A percentile compares a stretch with the other conserved stretches of the same genome.
phyloP scores from a whole-genome alignment of 2,113 vertebrate genomes.

The Tetrax tetrax region DNA sequence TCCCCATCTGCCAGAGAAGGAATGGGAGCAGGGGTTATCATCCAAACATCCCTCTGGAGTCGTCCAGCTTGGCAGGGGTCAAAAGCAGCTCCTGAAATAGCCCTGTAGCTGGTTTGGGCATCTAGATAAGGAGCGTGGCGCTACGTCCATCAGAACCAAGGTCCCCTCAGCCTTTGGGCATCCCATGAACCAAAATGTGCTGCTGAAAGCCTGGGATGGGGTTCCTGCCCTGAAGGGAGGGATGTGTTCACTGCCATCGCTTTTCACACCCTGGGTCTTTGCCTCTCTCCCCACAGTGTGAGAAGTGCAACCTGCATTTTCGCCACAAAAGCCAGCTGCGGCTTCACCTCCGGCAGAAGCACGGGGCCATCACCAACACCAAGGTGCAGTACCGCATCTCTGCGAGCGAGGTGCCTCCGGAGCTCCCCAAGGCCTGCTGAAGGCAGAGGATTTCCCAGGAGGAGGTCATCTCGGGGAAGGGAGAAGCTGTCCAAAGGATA shows the following conservation, averaged over 20 bases:
- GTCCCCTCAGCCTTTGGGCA: neutral
- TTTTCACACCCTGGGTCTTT: neutral
- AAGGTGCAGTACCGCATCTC: slow-evolving; percentile 97
- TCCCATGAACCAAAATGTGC: neutral
- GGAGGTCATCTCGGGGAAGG: neutral
- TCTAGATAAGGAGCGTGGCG: neutral
- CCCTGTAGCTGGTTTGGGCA: neutral
- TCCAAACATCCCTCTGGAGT: neutral
- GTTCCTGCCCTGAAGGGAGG: neutral
- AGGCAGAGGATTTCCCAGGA: slow-evolving; percentile 4
- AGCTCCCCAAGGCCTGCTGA: slow-evolving; percentile 91
- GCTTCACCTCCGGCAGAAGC: slow-evolving; percentile 96
- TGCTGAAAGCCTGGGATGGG: neutral
- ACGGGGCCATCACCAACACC: slow-evolving; percentile 99
- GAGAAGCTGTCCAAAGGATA: slow-evolving; percentile 73
- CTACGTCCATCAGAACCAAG: fast-evolving
- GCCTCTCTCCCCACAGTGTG: slow-evolving; percentile 81
- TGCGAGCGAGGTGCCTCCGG: slow-evolving; percentile 80
- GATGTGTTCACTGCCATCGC: neutral
- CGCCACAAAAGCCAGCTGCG: slow-evolving; percentile 98
- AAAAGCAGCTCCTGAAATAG: neutral
- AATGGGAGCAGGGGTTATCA: neutral
- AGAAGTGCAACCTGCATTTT: slow-evolving; percentile 99
- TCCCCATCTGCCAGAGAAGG: neutral
- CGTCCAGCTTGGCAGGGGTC: neutral